These are phyloP conservation scores for Agapetus fuscipes DNA, from an alignment of 2,888 invertebrate genomes.

Conservation along the genomic window DNA sequence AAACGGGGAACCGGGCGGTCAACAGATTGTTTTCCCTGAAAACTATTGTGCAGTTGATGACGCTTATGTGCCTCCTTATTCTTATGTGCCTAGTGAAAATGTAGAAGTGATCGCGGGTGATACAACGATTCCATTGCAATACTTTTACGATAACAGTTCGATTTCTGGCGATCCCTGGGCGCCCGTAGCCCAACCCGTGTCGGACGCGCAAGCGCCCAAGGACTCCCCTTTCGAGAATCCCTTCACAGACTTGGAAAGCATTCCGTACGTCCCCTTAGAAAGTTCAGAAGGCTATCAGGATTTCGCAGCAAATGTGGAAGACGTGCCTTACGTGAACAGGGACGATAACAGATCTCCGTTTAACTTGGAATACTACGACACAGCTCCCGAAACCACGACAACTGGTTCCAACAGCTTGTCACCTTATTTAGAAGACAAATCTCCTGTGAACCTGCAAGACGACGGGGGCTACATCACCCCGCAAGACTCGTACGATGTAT, in stretches of 20 bases:
- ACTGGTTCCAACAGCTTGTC: constrained; percentile 17
- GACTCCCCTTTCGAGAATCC: neutral
- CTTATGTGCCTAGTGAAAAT: constrained; percentile 3
- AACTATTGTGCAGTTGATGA: constrained; percentile 46
- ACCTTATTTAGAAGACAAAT: constrained; percentile 17
- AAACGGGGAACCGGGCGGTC: constrained; percentile 31
- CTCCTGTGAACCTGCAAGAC: constrained; percentile 18
- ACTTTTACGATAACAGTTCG: constrained; percentile 30
- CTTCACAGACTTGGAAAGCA: constrained; percentile 27
- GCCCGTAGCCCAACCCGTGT: constrained; percentile 24
- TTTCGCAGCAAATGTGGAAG: constrained; percentile 35
- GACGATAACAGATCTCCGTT: constrained; percentile 25
- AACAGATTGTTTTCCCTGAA: constrained; percentile 38
- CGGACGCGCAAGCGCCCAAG: neutral
- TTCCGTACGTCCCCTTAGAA: constrained; percentile 37
- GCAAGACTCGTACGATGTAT: constrained; percentile 25
- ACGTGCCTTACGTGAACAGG: constrained; percentile 33
- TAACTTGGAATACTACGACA: constrained; percentile 15
- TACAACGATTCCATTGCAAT: constrained; percentile 8
- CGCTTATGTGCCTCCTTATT: constrained; percentile 41
- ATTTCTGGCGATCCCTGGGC: constrained; percentile 40
- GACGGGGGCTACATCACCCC: constrained; percentile 26
- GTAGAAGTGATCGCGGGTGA: constrained; percentile 1
- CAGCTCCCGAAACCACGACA: constrained; percentile 13
- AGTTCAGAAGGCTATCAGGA: constrained; percentile 29